These are phyloP conservation scores for Drosophila robusta DNA, from an alignment of 2,888 invertebrate species.

Conservation along the genomic window DNA sequence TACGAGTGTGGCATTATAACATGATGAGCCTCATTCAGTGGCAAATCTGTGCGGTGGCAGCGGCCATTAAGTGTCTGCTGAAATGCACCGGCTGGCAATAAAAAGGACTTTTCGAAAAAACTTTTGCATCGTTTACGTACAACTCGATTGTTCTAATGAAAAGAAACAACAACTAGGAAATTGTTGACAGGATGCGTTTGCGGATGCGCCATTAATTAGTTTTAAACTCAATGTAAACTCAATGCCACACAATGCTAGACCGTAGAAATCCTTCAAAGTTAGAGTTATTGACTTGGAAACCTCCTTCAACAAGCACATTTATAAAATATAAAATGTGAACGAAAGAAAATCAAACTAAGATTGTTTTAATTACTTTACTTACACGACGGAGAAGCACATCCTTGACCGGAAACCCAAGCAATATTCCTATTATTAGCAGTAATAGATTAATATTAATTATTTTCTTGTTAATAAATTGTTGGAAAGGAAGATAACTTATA, in stretches of 20 bases:
- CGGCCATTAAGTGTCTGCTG: slow-evolving; percentile 38
- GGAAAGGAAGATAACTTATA: no score
- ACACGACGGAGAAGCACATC: no score
- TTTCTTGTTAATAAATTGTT: no score
- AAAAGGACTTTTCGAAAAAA: slow-evolving; percentile 52
- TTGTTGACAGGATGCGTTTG: slow-evolving; percentile 82
- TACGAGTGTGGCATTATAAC: slow-evolving; percentile 62
- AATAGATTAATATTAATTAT: no score
- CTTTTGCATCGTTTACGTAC: slow-evolving; percentile 49
- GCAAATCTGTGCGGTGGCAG: slow-evolving; percentile 42
- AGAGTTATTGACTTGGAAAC: no score
- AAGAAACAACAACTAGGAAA: slow-evolving; percentile 73
- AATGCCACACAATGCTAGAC: slow-evolving; percentile 30
- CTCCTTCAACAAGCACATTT: no score
- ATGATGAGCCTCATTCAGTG: slow-evolving; percentile 75
- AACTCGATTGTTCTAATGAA: slow-evolving; percentile 65
- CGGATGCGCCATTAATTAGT: slow-evolving; percentile 82
- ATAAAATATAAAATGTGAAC: no score
- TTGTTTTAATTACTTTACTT: no score
- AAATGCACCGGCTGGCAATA: slow-evolving; percentile 35
- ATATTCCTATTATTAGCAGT: no score
- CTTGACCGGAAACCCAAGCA: no score
- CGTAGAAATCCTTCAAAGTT: no score
- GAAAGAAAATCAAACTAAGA: no score
- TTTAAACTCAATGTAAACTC: slow-evolving; percentile 54